These are phyloP conservation scores for Megaptera novaeangliae DNA, from an alignment of 2,113 vertebrate genomes.

Conservation along the genomic window DNA sequence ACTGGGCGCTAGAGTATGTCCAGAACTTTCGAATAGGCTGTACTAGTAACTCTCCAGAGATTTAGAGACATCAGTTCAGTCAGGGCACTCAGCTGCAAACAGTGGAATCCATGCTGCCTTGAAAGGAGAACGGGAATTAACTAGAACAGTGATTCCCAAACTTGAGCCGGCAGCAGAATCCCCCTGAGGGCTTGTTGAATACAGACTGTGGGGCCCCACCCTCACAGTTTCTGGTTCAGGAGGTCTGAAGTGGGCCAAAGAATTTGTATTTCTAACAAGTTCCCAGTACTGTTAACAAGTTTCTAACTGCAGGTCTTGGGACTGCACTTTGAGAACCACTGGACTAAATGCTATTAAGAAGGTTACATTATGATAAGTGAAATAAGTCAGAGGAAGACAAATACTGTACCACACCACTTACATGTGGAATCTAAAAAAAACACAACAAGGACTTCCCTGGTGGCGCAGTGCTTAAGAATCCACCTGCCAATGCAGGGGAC, in stretches of 20 bases:
- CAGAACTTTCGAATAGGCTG: background rate
- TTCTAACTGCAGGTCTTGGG: background rate
- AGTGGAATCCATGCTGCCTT: background rate
- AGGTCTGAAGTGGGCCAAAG: background rate
- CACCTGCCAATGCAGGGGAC: too few relatives aligned
- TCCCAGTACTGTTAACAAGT: background rate
- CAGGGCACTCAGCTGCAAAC: background rate
- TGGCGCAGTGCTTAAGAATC: too few relatives aligned
- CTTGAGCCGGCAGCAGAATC: background rate
- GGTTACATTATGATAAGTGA: background rate
- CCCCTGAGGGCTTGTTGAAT: background rate
- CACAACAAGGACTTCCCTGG: too few relatives aligned
- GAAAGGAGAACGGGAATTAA: background rate
- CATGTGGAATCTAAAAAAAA: too few relatives aligned
- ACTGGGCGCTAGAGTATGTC: background rate
- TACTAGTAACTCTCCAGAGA: background rate
- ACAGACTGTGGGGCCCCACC: too few relatives aligned
- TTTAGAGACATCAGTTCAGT: background rate
- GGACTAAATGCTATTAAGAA: background rate
- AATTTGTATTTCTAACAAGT: background rate
- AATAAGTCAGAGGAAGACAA: too few relatives aligned
- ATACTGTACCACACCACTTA: too few relatives aligned
- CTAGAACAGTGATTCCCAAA: background rate
- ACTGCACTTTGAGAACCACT: background rate
- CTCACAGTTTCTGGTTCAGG: background rate